Evolutionary conservation across 2,113 vertebrate species (phyloP), one percentile per base, ranked within the genome.

Genomic region (Meleagris gallopavo): DNA sequence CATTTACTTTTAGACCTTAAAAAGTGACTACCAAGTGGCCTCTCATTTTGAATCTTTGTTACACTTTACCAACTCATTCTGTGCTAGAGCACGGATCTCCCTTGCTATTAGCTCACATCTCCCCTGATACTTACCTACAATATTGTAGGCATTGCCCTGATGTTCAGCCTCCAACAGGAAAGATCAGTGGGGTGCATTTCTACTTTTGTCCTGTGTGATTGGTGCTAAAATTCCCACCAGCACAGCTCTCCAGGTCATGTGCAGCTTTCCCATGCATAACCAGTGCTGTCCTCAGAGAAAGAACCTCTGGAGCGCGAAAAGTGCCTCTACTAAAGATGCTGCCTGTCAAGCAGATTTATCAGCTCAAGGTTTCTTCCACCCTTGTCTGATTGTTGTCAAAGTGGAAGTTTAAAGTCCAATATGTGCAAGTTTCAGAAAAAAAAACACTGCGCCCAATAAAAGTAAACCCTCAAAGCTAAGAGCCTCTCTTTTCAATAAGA

Each of bases 261-360:
- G 36, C 62, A 73, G 48, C 73, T 45, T 92, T 91, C 69, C 24
- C 24, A 34, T 6, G 29, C 32, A 2, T 7, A 85, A 48, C 30
- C 30, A 38, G 74, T 9, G 50, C 67, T 45, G 40, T 81, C 61
- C n/a, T 69, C 24, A 11, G 69, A 78, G 83, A 54, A 75, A 72
- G 52, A 88, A 66, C 50, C 67, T 94, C 54, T 76, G 48, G 58
- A 89, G 20, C 72, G 45, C 61, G 62, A 78, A 29, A 71, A 91
- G 58, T 52, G 30, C 61, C 65, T 91, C 45, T 57, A 12, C 66
- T 86, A 41, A 92, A 72, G 80, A 61, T 78, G 15, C 90, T 81
- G 77, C 92, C 95, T 76, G 62, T 94, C 88, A 94, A 71, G 86
- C 41, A 69, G 62, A 62, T 88, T 82, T 91, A 88, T 91, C 90